Percentiles rank a stretch among this genome's conserved stretches.
Conservation (phyloP, 2,888 invertebrate species). For the Anarsia innoxiella region DNA sequence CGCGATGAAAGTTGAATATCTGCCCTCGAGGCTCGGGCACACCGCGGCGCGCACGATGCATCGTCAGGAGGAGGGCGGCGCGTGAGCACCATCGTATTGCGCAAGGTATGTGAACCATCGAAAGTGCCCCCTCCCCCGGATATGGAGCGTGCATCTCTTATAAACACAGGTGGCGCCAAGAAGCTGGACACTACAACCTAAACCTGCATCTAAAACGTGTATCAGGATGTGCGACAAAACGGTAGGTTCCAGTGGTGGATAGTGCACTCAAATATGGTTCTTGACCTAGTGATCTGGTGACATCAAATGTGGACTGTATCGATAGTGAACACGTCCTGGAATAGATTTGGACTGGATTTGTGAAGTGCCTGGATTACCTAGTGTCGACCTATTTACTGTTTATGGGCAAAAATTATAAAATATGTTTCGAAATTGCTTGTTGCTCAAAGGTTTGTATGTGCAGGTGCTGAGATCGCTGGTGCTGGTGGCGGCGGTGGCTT, state of each 20-base stretch:
- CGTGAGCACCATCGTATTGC: slow-evolving; percentile 61
- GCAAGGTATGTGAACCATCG: slow-evolving; percentile 67
- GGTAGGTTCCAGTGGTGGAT: slow-evolving; percentile 51
- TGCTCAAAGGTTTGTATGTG: slow-evolving; percentile 39
- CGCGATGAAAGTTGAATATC: slow-evolving; percentile 21
- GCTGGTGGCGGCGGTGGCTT: slow-evolving; percentile 56
- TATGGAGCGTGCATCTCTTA: slow-evolving; percentile 66
- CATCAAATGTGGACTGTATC: slow-evolving; percentile 14
- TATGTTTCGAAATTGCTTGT: neutral
- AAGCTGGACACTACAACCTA: slow-evolving; percentile 63
- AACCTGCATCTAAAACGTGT: slow-evolving; percentile 48
- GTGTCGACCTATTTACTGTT: neutral
- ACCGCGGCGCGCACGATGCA: slow-evolving; percentile 16
- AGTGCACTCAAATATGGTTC: slow-evolving; percentile 23
- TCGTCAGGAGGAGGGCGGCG: slow-evolving; percentile 40
- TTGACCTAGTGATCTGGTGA: slow-evolving; percentile 44
- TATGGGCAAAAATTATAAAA: neutral
- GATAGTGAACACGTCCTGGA: slow-evolving; percentile 9
- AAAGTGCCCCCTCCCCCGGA: slow-evolving; percentile 72
- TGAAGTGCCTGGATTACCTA: slow-evolving; percentile 15
- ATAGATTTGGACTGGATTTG: slow-evolving; percentile 13
- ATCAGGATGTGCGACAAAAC: slow-evolving; percentile 65
- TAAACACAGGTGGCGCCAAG: slow-evolving; percentile 66
- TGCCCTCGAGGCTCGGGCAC: slow-evolving; percentile 41
- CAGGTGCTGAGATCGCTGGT: slow-evolving; percentile 65